Base-by-base conservation (phyloP, 2,888 invertebrate genomes). In the Uropetala carovei region DNA sequence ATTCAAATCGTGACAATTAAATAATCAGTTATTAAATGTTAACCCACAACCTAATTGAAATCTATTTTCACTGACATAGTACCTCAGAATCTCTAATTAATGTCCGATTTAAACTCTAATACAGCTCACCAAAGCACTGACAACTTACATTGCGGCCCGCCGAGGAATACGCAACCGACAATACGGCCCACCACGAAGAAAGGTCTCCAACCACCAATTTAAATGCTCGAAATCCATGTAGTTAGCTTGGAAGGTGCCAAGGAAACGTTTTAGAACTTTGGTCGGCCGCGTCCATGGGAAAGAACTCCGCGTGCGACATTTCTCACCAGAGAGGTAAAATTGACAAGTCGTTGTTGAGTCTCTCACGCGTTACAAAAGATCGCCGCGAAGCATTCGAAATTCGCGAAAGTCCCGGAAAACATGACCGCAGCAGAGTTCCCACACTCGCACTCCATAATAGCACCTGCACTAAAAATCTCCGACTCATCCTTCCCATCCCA, bases 391-490 rank as follows among this genome's bases (percentile, higher is more conserved):
- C 60, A 43, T 64, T 14, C n/a, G n/a, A 89, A 89, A 89, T 89
- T 89, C 89, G 89, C 89, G 89, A 89, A 64, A 60, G 30, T 64
- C n/a, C 43, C 43, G 30, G 89, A 89, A 89, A 64, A 89, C 89
- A 89, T 64, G 89, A 68, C 64, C 68, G 18, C 16, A 11, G 64
- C 16, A 68, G 68, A 58, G 43, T 89, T 89, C 89, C 68, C 89
- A 89, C 89, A 89, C 89, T 27, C 14, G 60, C 64, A 89, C 64
- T 89, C 64, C 64, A 89, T 68, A 89, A 60, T 57, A 57, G 56
- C 89, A 60, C 89, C 89, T 64, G 89, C 89, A 64, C 89, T 89
- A 89, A 89, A 75, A 89, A 89, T 30, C 89, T n/a, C 89, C 86
- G 43, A 83, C 83, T 56, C 89, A 57, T 58, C 58, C 75, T 27